These are phyloP conservation scores for Drosophila ohnishii DNA, from an alignment of 1,140 invertebrate genomes.

Conservation along the genomic window DNA sequence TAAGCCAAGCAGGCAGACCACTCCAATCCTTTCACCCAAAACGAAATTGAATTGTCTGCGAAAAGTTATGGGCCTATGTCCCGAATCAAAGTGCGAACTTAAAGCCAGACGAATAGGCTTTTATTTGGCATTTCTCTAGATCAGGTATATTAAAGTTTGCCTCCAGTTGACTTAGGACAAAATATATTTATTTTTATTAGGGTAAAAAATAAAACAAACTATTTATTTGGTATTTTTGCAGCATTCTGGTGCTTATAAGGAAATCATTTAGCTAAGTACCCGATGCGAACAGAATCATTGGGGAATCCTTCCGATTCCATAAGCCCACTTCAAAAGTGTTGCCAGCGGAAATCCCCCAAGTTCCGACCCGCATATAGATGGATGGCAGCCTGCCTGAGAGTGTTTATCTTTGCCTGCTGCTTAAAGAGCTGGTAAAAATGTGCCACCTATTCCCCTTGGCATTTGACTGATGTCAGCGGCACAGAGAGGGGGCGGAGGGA, in stretches of 20 bases:
- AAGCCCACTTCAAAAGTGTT: conserved; percentile 27
- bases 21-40: conserved; percentile 15
- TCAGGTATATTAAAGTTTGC: too few relatives aligned
- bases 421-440: conserved; percentile 36
- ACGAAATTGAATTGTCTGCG: conserved; percentile 40
- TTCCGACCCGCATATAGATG: conserved; percentile 22
- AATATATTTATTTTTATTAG: background rate
- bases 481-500: conserved; percentile 6
- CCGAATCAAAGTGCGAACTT: conserved; percentile 1
- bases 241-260: background rate
- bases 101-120: background rate
- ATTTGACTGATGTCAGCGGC: conserved; percentile 70
- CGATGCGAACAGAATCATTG: background rate
- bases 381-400: conserved; percentile 5
- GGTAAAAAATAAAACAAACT: background rate
- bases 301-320: conserved; percentile 23
- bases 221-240: background rate
- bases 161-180: too few relatives aligned
- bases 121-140: background rate
- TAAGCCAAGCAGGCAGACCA: background rate
- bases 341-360: conserved; percentile 18
- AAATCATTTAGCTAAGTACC: conserved; percentile 33
- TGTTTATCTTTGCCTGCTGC: conserved; percentile 45
- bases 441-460: conserved; percentile 43
- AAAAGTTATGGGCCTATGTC: background rate